Evolutionary conservation across 2,797 vertebrate genomes (phyloP).

Genomic region (Melopsittacus undulatus): DNA sequence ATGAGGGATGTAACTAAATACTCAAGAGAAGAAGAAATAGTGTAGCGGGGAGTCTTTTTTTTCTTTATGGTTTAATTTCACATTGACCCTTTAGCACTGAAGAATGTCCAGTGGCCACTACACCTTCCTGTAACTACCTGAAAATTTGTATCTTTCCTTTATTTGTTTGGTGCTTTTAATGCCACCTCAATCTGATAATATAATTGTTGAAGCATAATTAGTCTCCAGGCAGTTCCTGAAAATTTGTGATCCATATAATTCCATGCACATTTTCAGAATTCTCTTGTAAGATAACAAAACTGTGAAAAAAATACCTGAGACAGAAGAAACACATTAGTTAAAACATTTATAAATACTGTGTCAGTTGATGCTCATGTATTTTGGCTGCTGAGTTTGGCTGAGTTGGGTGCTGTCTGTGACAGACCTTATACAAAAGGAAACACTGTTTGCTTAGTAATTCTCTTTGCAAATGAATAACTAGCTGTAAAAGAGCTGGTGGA

Average conservation of each 20-base stretch:
- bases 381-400: constrained; percentile 18
- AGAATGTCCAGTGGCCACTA: not conserved
- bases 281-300: not conserved
- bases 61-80: not conserved
- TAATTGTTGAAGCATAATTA: not conserved
- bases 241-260: constrained; percentile 5
- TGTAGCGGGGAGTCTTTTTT: not conserved
- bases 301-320: not conserved
- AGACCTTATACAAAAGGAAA: not conserved
- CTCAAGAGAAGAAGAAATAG: not conserved
- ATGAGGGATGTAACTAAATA: not conserved
- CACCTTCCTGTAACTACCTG: not conserved
- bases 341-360: not conserved
- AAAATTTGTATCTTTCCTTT: not conserved
- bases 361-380: not conserved
- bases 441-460: constrained; percentile 27
- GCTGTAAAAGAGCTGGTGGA: constrained; percentile 42
- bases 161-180: not conserved
- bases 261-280: not conserved
- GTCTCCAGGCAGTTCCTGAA: constrained; percentile 13
- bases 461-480: constrained; percentile 43
- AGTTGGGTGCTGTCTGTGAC: not conserved
- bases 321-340: not conserved
- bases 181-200: not conserved
- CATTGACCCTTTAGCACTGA: not conserved